A percentile compares a stretch with the other conserved stretches of the same genome.
These are phyloP conservation scores for Thecocarcelia acutangulata DNA, from an alignment of 2,888 invertebrate species.

Conservation along the genomic window DNA sequence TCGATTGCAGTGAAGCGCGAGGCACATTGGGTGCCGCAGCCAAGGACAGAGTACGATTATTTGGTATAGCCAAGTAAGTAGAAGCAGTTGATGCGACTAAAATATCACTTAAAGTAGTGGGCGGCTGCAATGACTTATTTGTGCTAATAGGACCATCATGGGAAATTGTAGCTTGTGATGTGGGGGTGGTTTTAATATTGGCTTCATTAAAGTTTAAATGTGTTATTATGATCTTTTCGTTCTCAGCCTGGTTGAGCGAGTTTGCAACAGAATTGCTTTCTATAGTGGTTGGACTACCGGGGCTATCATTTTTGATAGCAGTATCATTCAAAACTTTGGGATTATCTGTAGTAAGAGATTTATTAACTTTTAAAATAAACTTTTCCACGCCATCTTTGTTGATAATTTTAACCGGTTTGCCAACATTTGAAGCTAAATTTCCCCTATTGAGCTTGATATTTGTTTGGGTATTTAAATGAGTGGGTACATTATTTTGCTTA, in stretches of 20 bases:
- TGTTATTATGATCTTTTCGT: slow-evolving; percentile 37
- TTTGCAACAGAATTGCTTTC: slow-evolving; percentile 6
- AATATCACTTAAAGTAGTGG: slow-evolving; percentile 65
- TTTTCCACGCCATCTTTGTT: slow-evolving; percentile 76
- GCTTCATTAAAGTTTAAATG: slow-evolving; percentile 27
- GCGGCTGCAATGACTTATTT: slow-evolving; percentile 34
- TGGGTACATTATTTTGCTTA: slow-evolving; percentile 47
- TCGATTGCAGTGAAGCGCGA: slow-evolving; percentile 45
- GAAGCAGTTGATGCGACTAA: slow-evolving; percentile 50
- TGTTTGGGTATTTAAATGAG: slow-evolving; percentile 43
- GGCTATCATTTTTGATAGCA: neutral
- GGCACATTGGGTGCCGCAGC: slow-evolving; percentile 57
- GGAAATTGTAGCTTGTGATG: neutral
- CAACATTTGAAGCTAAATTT: slow-evolving; percentile 70
- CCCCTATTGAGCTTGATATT: slow-evolving; percentile 56
- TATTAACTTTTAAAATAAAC: slow-evolving; percentile 75
- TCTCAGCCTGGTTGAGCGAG: neutral
- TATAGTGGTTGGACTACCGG: neutral
- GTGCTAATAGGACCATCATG: slow-evolving; percentile 49
- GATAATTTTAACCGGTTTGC: slow-evolving; percentile 76
- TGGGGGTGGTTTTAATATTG: neutral
- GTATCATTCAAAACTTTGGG: neutral
- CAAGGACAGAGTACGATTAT: slow-evolving; percentile 65
- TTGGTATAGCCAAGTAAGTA: slow-evolving; percentile 16
- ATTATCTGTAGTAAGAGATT: slow-evolving; percentile 63